Base-by-base conservation (phyloP, 23 tunicate species). In the Ascidia mentula region DNA sequence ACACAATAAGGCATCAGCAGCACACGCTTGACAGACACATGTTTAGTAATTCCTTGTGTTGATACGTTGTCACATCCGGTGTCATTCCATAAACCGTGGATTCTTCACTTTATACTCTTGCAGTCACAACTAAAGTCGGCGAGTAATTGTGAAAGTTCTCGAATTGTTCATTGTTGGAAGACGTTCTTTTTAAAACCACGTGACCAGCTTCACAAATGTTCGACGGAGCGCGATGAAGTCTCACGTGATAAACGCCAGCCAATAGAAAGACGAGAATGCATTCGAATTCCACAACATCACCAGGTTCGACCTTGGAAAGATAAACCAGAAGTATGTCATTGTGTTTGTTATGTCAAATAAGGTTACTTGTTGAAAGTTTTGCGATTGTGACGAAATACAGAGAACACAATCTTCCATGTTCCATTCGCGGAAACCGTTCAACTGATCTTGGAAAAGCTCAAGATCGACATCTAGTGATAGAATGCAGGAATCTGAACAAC, bases 351-450 rank as follows among this genome's bases (percentile, higher is more conserved):
- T n/a, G n/a, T n/a, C n/a, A n/a, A n/a, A n/a, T n/a, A n/a, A 53
- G 13, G 65, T 53, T 9, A 85, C 89, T 4, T 85, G 32, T 24
- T 86, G 60, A 32, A 87, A 81, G 53, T 61, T 59, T 65, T 87
- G 91, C 36, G 46, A 45, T 40, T 77, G 82, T 30, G 87, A 85
- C 15, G 90, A 89, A 17, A 85, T 61, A 37, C 87, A 91, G 26
- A 91, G 15, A 22, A 86, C 84, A 77, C 82, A 60, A 32, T 91
- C 90, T 17, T 81, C 87, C 84, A 91, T 80, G 42, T 91, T 78
- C 87, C 97, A 88, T 77, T 91, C 97, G 22, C 81, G 59, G 73
- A 79, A 91, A 6, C 97, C 97, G 78, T 91, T 91, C 4, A 69
- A 34, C 46, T 91, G 97, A 72, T 91, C 97, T 82, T 91, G 97